Evolutionary conservation across 2,888 invertebrate species (phyloP).

Genomic region (Himalopsyche anomala): DNA sequence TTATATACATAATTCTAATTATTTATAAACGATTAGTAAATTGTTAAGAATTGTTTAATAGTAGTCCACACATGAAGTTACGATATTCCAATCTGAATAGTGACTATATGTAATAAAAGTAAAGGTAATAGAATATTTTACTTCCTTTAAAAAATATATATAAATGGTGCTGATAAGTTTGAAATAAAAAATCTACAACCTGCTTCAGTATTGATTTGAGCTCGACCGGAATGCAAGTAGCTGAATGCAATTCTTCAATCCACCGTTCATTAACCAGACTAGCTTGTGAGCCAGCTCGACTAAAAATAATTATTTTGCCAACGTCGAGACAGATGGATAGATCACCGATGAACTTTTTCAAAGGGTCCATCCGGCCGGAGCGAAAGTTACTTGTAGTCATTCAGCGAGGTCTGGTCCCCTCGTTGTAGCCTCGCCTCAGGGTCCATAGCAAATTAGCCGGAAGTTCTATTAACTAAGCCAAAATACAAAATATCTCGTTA

Average conservation of each 20-base stretch:
- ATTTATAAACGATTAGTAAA: too few species aligned
- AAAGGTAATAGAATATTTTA: too few species aligned
- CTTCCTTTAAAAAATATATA: too few species aligned
- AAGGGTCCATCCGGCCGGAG: constrained; percentile 26
- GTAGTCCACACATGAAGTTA: too few species aligned
- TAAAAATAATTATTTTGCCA: constrained; percentile 36
- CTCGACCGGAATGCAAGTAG: background rate
- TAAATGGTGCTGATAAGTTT: too few species aligned
- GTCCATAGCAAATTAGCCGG: constrained; percentile 51
- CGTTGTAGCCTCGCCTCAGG: constrained; percentile 45
- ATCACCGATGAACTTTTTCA: constrained; percentile 42
- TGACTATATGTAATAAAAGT: too few species aligned
- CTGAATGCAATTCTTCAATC: constrained; percentile 21
- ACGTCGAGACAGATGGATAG: constrained; percentile 43
- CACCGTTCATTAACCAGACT: background rate
- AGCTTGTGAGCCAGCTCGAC: background rate
- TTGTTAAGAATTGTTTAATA: too few species aligned
- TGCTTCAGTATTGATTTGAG: too few species aligned
- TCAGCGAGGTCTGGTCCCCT: constrained; percentile 39
- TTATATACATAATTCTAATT: too few species aligned
- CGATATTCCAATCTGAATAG: too few species aligned
- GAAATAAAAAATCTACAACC: too few species aligned
- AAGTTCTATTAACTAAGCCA: constrained; percentile 53
- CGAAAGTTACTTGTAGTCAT: constrained; percentile 36
- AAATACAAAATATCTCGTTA: constrained; percentile 56